Evolutionary conservation across 2,113 vertebrate genomes (phyloP), one percentile per base, ranked within the genome.

Genomic region (Picathartes gymnocephalus): DNA sequence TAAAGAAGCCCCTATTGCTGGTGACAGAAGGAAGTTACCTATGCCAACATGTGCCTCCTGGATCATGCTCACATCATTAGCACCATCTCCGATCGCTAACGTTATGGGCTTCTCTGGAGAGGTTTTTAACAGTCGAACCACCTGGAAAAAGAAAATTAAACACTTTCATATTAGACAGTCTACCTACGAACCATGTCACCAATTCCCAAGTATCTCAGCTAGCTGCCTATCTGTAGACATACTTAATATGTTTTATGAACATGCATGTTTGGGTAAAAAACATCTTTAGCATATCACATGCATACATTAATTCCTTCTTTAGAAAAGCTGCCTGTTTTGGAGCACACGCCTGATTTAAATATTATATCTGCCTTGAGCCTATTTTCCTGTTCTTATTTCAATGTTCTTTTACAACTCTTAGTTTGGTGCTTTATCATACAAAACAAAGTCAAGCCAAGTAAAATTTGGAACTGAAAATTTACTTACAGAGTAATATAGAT

Each of bases 41-140:
- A 99, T 99, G 96, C 99, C 99, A 66, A 99, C 98, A 33, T 99
- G 99, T 62, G 99, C 99, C 97, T 99, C 99, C 72, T 99, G 99
- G 96, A 99, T 99, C 99, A 99, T 99, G 98, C 99, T 99, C 94
- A 99, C 99, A 97, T 99, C 99, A 72, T 99, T 99, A 97, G 99
- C 99, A 94, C 99, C 99, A 65, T 99, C 99, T 8, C 99, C 99
- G 5, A 99, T 96, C 0, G 99, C 99, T 81, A 99, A 95, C 0
- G 99, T 99, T 93, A 99, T 99, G 62, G 99, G 99, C 96, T 99
- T 99, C 97, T 99, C 99, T 65, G 99, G 99, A 86, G 99, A 99
- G 1, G 98, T 99, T 98, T 99, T 99, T 76, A 99, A 97, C 90
- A 99, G 98, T 96, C 99, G 98, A 78, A 99, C 99, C 86, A 99